These are phyloP conservation scores for Muntiacus muntjak DNA, from an alignment of 2,113 vertebrate genomes.

Conservation along the genomic window DNA sequence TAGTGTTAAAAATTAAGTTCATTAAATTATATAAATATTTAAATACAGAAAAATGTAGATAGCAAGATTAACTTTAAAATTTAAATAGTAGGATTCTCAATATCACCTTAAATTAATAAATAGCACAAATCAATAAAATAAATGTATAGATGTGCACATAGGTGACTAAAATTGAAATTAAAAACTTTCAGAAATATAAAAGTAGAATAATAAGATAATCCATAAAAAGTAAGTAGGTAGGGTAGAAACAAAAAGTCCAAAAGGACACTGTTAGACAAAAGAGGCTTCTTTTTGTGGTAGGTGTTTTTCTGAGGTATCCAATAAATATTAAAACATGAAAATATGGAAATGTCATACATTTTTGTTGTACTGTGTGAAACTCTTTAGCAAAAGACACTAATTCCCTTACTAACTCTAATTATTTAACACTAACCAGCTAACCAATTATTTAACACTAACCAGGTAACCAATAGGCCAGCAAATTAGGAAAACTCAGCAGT, in stretches of 20 bases:
- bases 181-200: background rate
- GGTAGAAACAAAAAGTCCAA: background rate
- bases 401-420: background rate
- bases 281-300: background rate
- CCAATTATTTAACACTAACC: background rate
- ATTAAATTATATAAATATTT: background rate
- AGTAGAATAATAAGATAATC: background rate
- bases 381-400: background rate
- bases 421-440: background rate
- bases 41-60: background rate
- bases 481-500: too few species aligned
- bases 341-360: background rate
- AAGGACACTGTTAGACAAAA: background rate
- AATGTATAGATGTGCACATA: background rate
- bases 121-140: background rate
- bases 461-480: too few species aligned
- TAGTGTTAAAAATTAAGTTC: background rate
- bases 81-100: background rate
- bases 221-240: background rate
- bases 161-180: background rate
- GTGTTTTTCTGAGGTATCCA: background rate
- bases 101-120: background rate
- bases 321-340: background rate
- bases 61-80: background rate
- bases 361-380: background rate